A percentile compares a stretch with the other conserved stretches of the same genome.
Conservation (phyloP, 2,797 vertebrate genomes). For the Pitangus sulphuratus region DNA sequence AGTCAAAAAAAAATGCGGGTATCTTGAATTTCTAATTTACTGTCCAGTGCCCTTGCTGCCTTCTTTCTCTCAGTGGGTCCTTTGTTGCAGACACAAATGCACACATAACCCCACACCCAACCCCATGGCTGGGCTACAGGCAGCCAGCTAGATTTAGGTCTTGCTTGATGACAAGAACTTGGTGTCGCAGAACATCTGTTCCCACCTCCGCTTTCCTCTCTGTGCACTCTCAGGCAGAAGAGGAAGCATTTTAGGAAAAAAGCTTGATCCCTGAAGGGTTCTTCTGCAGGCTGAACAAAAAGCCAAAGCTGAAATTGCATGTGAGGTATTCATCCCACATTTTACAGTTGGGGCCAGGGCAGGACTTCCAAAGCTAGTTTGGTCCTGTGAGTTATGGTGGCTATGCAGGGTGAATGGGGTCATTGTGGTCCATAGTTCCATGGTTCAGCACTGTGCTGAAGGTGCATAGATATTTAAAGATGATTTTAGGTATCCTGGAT, state of each 20-base stretch:
- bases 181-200: not conserved
- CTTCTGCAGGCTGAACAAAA: not conserved
- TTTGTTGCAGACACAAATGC: not conserved
- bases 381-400: not conserved
- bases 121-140: not conserved
- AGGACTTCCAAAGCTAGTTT: not conserved
- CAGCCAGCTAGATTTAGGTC: not conserved
- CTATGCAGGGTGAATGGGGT: too few species aligned
- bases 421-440: accelerated
- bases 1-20: not conserved
- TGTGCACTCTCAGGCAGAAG: accelerated
- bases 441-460: not conserved
- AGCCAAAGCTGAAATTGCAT: not conserved
- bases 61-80: not conserved
- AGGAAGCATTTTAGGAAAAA: not conserved
- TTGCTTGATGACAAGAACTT: not conserved
- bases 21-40: not conserved
- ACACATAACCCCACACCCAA: accelerated
- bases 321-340: not conserved
- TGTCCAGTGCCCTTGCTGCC: not conserved
- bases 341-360: not conserved
- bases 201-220: not conserved
- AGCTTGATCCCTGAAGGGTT: accelerated
- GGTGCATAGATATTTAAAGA: not conserved
- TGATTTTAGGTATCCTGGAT: not conserved